Base-by-base conservation (phyloP, 2,113 vertebrate genomes). In the Ahaetulla prasina region DNA sequence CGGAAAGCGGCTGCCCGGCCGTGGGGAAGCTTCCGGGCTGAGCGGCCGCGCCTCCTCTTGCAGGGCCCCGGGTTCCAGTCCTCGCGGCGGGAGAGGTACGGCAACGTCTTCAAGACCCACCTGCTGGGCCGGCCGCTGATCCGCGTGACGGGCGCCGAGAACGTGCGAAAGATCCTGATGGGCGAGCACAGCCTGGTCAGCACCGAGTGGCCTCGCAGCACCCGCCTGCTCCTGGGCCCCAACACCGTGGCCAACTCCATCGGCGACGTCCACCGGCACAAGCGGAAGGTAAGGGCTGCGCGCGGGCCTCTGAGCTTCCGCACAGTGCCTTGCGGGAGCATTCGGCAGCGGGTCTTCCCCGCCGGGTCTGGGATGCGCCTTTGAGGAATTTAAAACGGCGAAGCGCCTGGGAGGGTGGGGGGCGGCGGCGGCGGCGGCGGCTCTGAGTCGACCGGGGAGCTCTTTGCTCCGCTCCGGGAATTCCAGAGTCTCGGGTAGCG, bases 81-180 rank as follows among this genome's bases (percentile, higher is more conserved):
- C 0, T 98, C 98, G 0, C 96, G 97, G 89, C 94, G 98, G 88
- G 98, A 99, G 96, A 98, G 98, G 89, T 99, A 99, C 88, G 99
- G 99, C 39, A 99, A 99, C 90, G 99, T 99, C 45, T 99, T 99
- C 96, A 99, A 99, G 98, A 99, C 99, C 8, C 99, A 99, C 94
- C 97, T 99, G 93, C 96, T 99, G 94, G 99, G 99, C 8, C 98
- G 99, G 20, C 99, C 99, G 1, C 97, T 99, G 95, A 98, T 99
- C 95, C 98, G 99, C 10, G 99, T 99, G 94, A 99, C 99, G 0
- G 99, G 99, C 0, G 98, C 99, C 0, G 99, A 99, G 92, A 99
- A 99, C 18, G 98, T 99, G 50, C 98, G 99, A 11, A 99, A 99
- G 96, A 98, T 99, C 74, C 97, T 99, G 94, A 99, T 99, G 98